Evolutionary conservation across 2,113 vertebrate genomes (phyloP).

Genomic region (Tachysurus vachellii): DNA sequence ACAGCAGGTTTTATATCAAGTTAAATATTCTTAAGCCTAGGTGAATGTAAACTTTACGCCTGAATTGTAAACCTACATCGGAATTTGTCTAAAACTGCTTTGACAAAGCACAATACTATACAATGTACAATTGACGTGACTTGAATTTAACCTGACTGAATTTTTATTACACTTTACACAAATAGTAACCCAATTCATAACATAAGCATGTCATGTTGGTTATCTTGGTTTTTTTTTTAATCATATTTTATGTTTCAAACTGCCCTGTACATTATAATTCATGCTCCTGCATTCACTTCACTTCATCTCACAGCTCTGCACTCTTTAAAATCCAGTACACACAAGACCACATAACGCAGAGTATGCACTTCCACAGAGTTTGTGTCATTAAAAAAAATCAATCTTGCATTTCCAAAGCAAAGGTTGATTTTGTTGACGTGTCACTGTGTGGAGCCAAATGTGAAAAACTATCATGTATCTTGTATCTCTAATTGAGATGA

Average conservation of each 20-base stretch:
- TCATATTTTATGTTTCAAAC: neutral
- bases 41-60: no score
- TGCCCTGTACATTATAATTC: neutral
- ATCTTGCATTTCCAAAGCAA: constrained; percentile 33
- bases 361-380: neutral
- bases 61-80: no score
- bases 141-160: no score
- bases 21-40: neutral
- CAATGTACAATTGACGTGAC: no score
- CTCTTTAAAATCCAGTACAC: neutral
- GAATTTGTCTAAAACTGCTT: no score
- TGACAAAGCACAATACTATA: no score
- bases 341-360: neutral
- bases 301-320: neutral
- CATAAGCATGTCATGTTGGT: no score
- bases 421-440: constrained; percentile 42
- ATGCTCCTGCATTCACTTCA: neutral
- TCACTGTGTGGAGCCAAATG: constrained; percentile 21
- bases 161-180: no score
- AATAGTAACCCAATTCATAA: no score
- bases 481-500: constrained; percentile 44
- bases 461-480: constrained; percentile 27
- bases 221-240: neutral
- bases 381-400: constrained; percentile 30
- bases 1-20: neutral